Percentiles rank a stretch among this genome's conserved stretches.
Conservation (phyloP, 2,888 invertebrate genomes). For the Blomia tropicalis region DNA sequence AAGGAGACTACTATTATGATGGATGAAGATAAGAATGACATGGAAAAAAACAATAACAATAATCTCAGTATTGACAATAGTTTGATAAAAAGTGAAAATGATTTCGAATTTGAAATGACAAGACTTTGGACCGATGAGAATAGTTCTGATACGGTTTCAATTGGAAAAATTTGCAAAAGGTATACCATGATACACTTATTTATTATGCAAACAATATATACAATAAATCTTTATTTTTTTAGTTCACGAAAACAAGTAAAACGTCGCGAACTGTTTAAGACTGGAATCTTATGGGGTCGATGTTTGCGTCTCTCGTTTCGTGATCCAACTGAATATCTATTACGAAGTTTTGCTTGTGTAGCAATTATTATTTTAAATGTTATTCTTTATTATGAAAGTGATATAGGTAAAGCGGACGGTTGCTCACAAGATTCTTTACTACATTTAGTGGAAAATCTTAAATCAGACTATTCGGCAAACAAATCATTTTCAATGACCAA, state of each 20-base stretch:
- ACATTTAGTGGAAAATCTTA: not conserved
- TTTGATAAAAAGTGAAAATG: not conserved
- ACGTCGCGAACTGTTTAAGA: conserved; percentile 21
- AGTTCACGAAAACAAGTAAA: conserved; percentile 22
- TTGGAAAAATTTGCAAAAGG: conserved; percentile 20
- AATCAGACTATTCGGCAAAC: conserved; percentile 1
- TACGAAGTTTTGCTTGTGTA: conserved; percentile 13
- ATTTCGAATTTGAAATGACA: not conserved
- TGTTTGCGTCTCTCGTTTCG: conserved; percentile 16
- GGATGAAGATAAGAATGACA: not conserved
- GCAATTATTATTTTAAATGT: conserved; percentile 14
- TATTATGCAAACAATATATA: not conserved
- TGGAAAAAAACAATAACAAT: not conserved
- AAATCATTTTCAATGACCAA: conserved; percentile 1
- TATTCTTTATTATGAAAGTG: conserved; percentile 6
- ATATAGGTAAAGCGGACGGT: conserved; percentile 18
- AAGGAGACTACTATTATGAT: not conserved
- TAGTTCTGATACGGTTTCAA: conserved; percentile 9
- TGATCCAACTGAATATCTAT: conserved; percentile 21
- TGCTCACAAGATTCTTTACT: conserved; percentile 15
- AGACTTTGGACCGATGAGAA: not conserved
- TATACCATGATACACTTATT: not conserved
- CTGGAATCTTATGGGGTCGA: conserved; percentile 18
- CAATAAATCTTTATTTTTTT: not conserved
- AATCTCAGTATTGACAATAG: not conserved